phyloP scores from a whole-genome alignment of 2,888 invertebrate species.

The Drosophila mulleri region DNA sequence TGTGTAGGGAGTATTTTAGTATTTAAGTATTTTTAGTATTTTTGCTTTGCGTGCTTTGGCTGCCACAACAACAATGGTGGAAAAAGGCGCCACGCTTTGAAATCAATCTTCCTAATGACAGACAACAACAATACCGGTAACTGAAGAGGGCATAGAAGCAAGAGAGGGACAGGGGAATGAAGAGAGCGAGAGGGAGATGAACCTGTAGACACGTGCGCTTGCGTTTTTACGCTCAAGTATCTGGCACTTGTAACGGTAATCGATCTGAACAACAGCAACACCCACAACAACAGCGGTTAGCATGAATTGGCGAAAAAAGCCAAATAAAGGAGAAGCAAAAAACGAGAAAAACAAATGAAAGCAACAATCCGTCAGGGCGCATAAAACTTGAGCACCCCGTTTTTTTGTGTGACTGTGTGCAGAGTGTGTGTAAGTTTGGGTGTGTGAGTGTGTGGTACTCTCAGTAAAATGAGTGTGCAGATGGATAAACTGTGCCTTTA shows the following conservation, averaged over 20 bases:
- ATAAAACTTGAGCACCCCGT: conserved; percentile 23
- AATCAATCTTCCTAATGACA: conserved; percentile 80
- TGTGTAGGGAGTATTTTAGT: background rate
- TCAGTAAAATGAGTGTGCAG: background rate
- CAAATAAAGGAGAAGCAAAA: conserved; percentile 11
- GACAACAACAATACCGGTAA: conserved; percentile 40
- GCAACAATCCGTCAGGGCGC: conserved; percentile 44
- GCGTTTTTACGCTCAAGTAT: conserved; percentile 74
- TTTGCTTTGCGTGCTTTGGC: conserved; percentile 38
- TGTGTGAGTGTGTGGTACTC: background rate
- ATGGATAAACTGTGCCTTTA: conserved; percentile 18
- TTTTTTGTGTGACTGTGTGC: background rate
- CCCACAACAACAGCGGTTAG: conserved; percentile 49
- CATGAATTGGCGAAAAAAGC: conserved; percentile 48
- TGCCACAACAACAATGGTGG: conserved; percentile 55
- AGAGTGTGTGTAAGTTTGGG: background rate
- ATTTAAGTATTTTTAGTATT: conserved; percentile 35
- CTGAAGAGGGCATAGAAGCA: background rate
- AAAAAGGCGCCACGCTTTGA: conserved; percentile 62
- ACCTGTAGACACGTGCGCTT: conserved; percentile 71
- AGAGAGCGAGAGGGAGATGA: background rate
- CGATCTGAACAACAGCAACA: conserved; percentile 71
- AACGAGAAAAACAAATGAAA: conserved; percentile 25
- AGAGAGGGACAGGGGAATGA: background rate
- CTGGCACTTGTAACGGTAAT: conserved; percentile 76